Evolutionary conservation across 2,888 invertebrate species (phyloP).

Genomic region (Hoplodrina blanda): DNA sequence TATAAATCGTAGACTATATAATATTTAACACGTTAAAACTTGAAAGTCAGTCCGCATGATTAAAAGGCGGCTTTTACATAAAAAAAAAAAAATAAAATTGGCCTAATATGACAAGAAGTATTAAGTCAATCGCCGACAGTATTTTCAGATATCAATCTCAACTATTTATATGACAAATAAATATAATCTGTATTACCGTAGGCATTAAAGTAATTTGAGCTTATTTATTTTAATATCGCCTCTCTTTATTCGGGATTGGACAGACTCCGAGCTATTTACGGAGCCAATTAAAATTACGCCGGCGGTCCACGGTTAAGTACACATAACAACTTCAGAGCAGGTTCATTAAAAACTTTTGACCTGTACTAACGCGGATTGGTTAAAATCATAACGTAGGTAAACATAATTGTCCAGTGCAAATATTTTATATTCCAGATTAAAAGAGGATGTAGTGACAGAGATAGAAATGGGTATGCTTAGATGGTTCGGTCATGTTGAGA

Average conservation of each 20-base stretch:
- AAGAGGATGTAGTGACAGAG: too few relatives aligned
- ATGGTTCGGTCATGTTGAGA: too few relatives aligned
- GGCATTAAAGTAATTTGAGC: neutral
- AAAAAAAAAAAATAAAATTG: too few relatives aligned
- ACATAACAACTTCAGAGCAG: conserved; percentile 5
- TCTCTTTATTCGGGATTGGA: neutral
- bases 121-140: too few relatives aligned
- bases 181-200: too few relatives aligned
- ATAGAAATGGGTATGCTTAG: too few relatives aligned
- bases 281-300: conserved; percentile 33
- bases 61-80: too few relatives aligned
- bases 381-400: conserved; percentile 5
- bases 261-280: neutral
- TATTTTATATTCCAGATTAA: neutral
- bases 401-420: conserved; percentile 6
- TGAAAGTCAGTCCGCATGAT: too few relatives aligned
- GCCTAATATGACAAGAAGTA: too few relatives aligned
- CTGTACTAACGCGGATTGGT: neutral
- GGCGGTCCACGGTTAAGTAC: conserved; percentile 2
- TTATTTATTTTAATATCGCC: neutral
- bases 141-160: too few relatives aligned
- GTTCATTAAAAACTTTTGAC: conserved; percentile 40
- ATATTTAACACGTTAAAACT: too few relatives aligned
- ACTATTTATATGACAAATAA: neutral
- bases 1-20: too few relatives aligned